These are phyloP conservation scores for Beris morrisii DNA, from an alignment of 2,888 invertebrate species.

Conservation along the genomic window DNA sequence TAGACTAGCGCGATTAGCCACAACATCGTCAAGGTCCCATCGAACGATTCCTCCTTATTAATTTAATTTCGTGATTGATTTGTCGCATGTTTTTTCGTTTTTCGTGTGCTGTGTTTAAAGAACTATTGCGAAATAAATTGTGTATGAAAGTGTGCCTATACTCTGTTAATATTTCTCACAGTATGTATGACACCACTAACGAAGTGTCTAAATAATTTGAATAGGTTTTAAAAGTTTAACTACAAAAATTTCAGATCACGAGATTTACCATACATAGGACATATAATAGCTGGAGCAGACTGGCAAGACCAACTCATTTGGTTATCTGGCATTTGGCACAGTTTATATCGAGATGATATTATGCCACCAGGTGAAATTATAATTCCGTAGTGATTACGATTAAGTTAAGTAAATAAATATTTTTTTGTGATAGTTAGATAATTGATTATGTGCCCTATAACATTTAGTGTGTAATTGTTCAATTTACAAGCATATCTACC, in stretches of 20 bases:
- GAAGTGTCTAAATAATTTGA: background rate
- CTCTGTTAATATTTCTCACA: background rate
- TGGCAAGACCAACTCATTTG: conserved; percentile 76
- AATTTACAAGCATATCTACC: background rate
- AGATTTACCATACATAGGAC: conserved; percentile 78
- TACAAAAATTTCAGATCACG: conserved; percentile 62
- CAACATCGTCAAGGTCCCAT: background rate
- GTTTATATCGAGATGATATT: conserved; percentile 65
- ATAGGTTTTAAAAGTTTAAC: background rate
- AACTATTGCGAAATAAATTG: too few species aligned
- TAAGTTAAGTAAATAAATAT: background rate
- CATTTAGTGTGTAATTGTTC: background rate
- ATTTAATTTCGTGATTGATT: too few species aligned
- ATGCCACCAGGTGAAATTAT: conserved; percentile 55
- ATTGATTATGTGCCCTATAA: too few species aligned
- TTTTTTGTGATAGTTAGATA: conserved; percentile 23
- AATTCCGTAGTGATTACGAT: conserved; percentile 22
- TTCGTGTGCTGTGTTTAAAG: too few species aligned
- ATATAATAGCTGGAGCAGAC: conserved; percentile 74
- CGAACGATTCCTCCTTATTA: too few species aligned
- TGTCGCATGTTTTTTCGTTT: too few species aligned
- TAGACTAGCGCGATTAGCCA: too few species aligned
- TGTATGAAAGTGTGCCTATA: too few species aligned
- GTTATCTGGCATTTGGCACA: conserved; percentile 76
- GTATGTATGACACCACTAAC: background rate